Percentiles rank a stretch among this genome's conserved stretches.
phyloP scores from a whole-genome alignment of 2,888 invertebrate species.

The Dryadula phaetusa region DNA sequence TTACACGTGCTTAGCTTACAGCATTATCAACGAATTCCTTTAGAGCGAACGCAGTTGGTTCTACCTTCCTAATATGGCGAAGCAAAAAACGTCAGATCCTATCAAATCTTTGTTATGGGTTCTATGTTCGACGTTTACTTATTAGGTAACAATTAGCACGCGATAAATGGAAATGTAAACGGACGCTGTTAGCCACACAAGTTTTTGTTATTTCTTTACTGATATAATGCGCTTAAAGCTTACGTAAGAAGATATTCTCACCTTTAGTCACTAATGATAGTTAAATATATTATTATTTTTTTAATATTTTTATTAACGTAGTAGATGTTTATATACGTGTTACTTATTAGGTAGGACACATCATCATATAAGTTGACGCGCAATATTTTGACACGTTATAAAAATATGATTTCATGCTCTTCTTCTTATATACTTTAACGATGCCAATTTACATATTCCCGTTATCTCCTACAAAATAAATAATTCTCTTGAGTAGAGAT shows the following conservation, averaged over 20 bases:
- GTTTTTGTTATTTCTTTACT: neutral
- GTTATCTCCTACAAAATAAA: no score
- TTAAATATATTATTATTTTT: neutral
- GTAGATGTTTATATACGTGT: no score
- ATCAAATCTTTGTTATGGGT: conserved; percentile 24
- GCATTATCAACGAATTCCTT: conserved; percentile 36
- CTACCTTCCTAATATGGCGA: conserved; percentile 26
- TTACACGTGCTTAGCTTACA: conserved; percentile 44
- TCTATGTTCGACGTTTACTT: conserved; percentile 21
- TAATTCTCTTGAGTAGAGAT: no score
- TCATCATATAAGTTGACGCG: no score
- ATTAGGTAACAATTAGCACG: conserved; percentile 14
- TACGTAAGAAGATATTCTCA: neutral
- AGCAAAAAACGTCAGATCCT: conserved; percentile 18
- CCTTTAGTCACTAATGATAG: neutral
- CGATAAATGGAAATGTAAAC: conserved; percentile 4
- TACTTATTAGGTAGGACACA: no score
- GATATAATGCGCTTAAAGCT: neutral
- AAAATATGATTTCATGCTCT: no score
- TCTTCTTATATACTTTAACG: no score
- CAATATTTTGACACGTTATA: no score
- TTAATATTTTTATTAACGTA: no score
- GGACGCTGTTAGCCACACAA: neutral
- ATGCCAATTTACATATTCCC: no score
- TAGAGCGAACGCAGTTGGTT: conserved; percentile 20